Evolutionary conservation across 2,797 vertebrate species (phyloP), one percentile per base, ranked within the genome.

Genomic region (Carapus acus): DNA sequence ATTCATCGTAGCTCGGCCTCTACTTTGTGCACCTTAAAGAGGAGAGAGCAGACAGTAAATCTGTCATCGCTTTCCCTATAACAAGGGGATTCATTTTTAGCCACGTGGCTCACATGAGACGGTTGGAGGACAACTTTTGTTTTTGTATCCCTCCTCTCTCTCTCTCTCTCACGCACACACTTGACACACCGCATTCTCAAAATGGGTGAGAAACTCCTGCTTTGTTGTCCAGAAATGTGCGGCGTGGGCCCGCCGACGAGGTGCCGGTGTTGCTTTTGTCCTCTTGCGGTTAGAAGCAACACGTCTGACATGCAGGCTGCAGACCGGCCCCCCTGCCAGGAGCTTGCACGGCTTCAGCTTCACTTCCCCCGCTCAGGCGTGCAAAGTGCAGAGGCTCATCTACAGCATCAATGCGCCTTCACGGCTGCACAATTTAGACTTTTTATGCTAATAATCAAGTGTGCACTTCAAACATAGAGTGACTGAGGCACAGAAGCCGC

Each of bases 331-430:
- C n/a, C n/a, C n/a, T 3, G 43, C 1, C 29, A 47, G 41, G 74
- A 57, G 3, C 38, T 40, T 62, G 53, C 40, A 59, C 0, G 2
- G 15, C 49, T 22, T 55, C 70, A 62, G 47, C 65, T 29, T 73
- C 53, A 81, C 75, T 83, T 79, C 76, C 68, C 62, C 49, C 21
- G 31, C 13, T 79, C 78, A 76, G 66, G 62, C 66, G 61, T 60
- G 19, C 57, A 57, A 46, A 37, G 36, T 20, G 61, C n/a, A 27
- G 19, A 17, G 18, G 20, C 15, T 2, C 37, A 22, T 20, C 33
- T 42, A 27, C 44, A 34, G 15, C 16, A 54, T n/a, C 19, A 24
- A 27, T 24, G 9, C 31, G 7, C 23, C 33, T 9, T 23, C 7
- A 24, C 5, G 4, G 12, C 16, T 41, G n/a, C 34, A 36, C 6